These are phyloP conservation scores for Cochlearius cochlearius DNA, from an alignment of 2,113 vertebrate species.

Conservation along the genomic window DNA sequence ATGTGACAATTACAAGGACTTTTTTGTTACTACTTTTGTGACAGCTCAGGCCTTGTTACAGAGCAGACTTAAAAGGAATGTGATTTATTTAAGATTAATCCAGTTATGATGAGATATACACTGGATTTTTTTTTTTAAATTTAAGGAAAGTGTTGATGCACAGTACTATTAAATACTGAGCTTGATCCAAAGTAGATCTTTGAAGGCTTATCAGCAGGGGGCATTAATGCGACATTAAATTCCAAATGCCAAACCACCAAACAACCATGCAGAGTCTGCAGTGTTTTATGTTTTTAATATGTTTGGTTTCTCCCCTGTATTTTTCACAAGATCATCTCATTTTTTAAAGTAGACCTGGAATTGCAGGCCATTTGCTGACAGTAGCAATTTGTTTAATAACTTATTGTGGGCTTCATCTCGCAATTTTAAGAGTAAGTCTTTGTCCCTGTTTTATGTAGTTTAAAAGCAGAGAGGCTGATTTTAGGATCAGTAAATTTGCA, in stretches of 20 bases:
- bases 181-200: not conserved
- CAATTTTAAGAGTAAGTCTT: not conserved
- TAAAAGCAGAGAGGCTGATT: not conserved
- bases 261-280: not conserved
- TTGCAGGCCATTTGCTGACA: not conserved
- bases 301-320: not conserved
- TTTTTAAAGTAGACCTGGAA: not conserved
- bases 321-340: not conserved
- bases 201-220: conserved; percentile 55
- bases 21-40: not conserved
- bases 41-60: not conserved
- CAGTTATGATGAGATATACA: not conserved
- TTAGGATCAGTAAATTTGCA: not conserved
- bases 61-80: not conserved
- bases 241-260: not conserved
- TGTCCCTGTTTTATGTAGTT: not conserved
- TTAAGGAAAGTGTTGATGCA: not conserved
- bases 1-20: not conserved
- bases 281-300: not conserved
- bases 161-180: not conserved
- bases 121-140: not conserved
- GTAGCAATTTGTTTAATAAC: not conserved
- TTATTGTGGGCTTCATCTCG: not conserved
- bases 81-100: not conserved
- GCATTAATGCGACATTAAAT: conserved; percentile 16